Base-by-base conservation (phyloP, 2,888 invertebrate species). In the Agriopis marginaria region DNA sequence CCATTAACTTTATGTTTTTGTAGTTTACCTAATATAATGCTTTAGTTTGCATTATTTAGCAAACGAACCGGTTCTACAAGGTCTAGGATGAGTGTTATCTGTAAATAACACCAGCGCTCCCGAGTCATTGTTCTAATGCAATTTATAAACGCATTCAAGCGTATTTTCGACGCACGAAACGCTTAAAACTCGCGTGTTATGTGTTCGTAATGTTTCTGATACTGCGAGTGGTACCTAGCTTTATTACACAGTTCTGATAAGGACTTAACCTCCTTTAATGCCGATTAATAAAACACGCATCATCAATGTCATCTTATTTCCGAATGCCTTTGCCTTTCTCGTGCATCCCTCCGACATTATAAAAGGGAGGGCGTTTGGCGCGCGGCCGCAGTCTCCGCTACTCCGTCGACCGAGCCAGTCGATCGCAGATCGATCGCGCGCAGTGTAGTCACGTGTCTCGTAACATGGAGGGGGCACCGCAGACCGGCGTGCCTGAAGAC, bases 331-430 rank as follows among this genome's bases (percentile, higher is more conserved):
- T 65, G 67, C 58, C 84, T 92, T 90, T 89, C 90, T 82, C 86
- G 87, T 78, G 84, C 89, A 90, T 91, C 91, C 88, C 89, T 82
- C 87, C 92, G 90, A 92, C 84, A 85, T 92, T 90, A 93, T 93
- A 93, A 90, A 93, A 93, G 88, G 82, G 82, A 76, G 78, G 75
- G 47, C 72, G 44, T 45, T 68, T 82, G 89, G 86, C 92, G 93
- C 94, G 94, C 94, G 94, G 89, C 83, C 88, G 90, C 94, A 94
- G 93, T 93, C 85, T 79, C 83, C 83, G 78, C 81, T 89, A 86
- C 86, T 90, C 86, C 84, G 87, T 84, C 86, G 89, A 89, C 88
- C 87, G 89, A 88, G 82, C 81, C 89, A 84, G 90, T 86, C 91
- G 82, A 83, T 81, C 82, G 82, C 84, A 83, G 58, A 44, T 42